Base-by-base conservation (phyloP, 2,888 invertebrate genomes). In the Dendrolimus pini region DNA sequence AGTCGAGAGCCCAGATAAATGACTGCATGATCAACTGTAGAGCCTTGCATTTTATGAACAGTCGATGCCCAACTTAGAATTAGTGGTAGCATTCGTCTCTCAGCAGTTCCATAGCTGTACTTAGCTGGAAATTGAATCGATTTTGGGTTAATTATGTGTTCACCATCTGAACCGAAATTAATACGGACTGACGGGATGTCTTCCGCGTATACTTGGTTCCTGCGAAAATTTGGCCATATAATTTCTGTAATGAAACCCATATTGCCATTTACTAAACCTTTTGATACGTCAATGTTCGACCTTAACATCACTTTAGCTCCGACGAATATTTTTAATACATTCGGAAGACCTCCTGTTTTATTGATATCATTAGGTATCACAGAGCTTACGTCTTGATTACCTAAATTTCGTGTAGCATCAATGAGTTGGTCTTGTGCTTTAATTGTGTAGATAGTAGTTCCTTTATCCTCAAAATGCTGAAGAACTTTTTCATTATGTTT, bases 21-120 rank as follows among this genome's bases (percentile, higher is more conserved):
- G 18, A 10, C 13, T 13, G n/a, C 9, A 54, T 54, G 18, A 53
- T 67, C 62, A 13, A 62, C 66, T 41, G 65, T 66, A 57, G 64
- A 60, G 41, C 62, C 64, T 52, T 63, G 59, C 56, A 60, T 63
- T 61, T 62, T 58, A 54, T 64, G 61, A 41, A 61, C 66, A 63
- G 62, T 69, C 58, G 64, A 70, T 61, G 66, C 69, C 66, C 70
- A 71, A 41, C 63, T 59, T 60, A 65, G 56, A 54, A 69, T 59
- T 54, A 65, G 58, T 62, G 66, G 65, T 52, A 69, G 53, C 67
- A 66, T 66, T 55, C 66, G 62, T 62, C 63, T 14, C 61, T 66
- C 65, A 14, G 61, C 63, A 58, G 61, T 66, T 0, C 61, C 65
- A 55, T 62, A 59, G 53, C 62, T 65, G 55, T 64, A 63, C 62